Conservation (phyloP, 1,140 invertebrate genomes). For the Polypedilum pembai region DNA sequence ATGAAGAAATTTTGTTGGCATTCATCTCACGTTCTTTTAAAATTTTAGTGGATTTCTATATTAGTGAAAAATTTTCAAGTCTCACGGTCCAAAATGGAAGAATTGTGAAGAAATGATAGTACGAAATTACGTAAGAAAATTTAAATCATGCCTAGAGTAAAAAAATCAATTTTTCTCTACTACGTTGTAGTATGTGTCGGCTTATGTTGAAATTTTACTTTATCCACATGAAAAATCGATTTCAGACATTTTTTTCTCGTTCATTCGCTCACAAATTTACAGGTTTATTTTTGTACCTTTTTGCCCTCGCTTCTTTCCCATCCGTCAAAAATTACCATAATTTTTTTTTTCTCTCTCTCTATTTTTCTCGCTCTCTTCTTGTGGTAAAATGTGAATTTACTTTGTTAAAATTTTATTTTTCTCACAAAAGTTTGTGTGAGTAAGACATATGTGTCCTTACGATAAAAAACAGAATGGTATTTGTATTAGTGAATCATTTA, state of each 20-base stretch:
- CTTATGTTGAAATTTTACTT: too few species aligned
- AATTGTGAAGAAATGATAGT: neutral
- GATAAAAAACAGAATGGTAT: too few species aligned
- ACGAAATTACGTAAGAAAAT: too few species aligned
- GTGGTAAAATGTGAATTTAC: neutral
- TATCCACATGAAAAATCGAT: neutral
- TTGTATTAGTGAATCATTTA: neutral
- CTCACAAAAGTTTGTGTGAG: neutral
- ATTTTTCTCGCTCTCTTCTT: neutral
- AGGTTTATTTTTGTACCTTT: neutral
- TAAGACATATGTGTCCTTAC: neutral
- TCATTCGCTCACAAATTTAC: neutral
- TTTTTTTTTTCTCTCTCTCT: neutral
- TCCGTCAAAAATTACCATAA: neutral
- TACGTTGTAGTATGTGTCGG: too few species aligned
- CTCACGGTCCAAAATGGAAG: neutral
- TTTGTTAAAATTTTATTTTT: neutral
- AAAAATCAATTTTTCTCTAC: too few species aligned
- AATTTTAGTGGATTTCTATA: neutral
- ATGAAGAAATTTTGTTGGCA: neutral
- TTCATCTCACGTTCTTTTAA: neutral
- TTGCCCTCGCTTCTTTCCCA: too few species aligned
- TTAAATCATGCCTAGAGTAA: too few species aligned
- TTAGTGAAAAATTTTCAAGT: too few species aligned
- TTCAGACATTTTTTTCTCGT: constrained; percentile 17